Evolutionary conservation across 1,140 invertebrate genomes (phyloP).

Genomic region (Acromyrmex heyeri): DNA sequence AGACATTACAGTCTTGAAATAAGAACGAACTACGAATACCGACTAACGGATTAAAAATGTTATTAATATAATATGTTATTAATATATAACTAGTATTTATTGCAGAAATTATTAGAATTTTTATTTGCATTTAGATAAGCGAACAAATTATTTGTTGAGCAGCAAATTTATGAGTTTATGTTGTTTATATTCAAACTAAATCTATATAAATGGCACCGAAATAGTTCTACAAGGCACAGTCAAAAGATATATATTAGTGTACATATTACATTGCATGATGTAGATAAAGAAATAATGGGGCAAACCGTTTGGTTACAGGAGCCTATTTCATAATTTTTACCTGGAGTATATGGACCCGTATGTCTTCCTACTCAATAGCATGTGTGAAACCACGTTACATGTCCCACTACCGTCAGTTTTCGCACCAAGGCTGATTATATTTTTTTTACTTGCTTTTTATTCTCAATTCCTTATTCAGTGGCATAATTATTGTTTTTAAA

Average conservation of each 20-base stretch:
- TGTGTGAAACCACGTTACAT: constrained; percentile 87
- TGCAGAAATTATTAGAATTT: not conserved
- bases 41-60: too few species aligned
- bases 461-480: constrained; percentile 71
- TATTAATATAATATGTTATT: too few species aligned
- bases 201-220: not conserved
- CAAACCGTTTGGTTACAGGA: constrained; percentile 86
- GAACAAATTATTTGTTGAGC: not conserved
- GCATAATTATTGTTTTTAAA: constrained; percentile 43
- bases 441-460: constrained; percentile 79
- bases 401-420: constrained; percentile 87
- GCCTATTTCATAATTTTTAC: constrained; percentile 87
- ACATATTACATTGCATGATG: constrained; percentile 81
- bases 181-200: constrained; percentile 21
- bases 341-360: constrained; percentile 87
- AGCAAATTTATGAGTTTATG: not conserved
- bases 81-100: not conserved
- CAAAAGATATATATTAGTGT: constrained; percentile 28
- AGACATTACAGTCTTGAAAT: too few species aligned
- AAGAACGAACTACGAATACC: too few species aligned
- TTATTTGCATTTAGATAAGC: not conserved
- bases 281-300: constrained; percentile 83
- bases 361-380: constrained; percentile 87
- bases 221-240: constrained; percentile 38
- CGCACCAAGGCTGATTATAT: constrained; percentile 85